Percentiles rank a stretch among this genome's conserved stretches.
Evolutionary conservation across 2,797 vertebrate genomes (phyloP).

Genomic region (Phataginus tetradactyla): DNA sequence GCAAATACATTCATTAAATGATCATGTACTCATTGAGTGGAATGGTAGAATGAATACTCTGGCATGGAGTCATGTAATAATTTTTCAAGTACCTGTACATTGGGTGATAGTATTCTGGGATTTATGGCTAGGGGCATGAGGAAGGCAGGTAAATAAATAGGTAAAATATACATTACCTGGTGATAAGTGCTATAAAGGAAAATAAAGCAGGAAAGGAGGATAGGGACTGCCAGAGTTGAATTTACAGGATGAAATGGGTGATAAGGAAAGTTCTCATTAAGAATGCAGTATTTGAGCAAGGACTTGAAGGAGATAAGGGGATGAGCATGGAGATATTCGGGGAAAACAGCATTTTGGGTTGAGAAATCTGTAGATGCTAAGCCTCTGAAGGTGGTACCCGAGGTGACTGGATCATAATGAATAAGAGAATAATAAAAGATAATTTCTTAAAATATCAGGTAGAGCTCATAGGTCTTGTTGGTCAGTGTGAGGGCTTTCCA

Average conservation of each 20-base stretch:
- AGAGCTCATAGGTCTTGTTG: background rate
- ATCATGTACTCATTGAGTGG: background rate
- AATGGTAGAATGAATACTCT: background rate
- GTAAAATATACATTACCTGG: background rate
- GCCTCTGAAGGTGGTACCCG: background rate
- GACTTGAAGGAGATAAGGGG: background rate
- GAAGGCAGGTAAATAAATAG: background rate
- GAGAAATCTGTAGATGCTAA: background rate
- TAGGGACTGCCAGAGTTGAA: background rate
- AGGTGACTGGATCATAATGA: background rate
- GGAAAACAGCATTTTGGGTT: background rate
- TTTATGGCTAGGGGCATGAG: background rate
- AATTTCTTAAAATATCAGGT: background rate
- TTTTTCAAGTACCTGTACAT: background rate
- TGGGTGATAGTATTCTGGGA: background rate
- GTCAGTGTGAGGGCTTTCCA: background rate
- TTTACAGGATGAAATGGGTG: background rate
- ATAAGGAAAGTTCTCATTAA: background rate
- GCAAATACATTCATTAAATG: background rate
- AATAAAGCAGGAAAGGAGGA: background rate
- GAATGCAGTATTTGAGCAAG: background rate
- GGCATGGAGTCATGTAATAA: background rate
- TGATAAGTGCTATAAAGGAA: background rate
- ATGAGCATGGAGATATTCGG: background rate
- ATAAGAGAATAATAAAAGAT: background rate